Conservation (phyloP, 2,888 invertebrate genomes). For the Salpingus planirostris region DNA sequence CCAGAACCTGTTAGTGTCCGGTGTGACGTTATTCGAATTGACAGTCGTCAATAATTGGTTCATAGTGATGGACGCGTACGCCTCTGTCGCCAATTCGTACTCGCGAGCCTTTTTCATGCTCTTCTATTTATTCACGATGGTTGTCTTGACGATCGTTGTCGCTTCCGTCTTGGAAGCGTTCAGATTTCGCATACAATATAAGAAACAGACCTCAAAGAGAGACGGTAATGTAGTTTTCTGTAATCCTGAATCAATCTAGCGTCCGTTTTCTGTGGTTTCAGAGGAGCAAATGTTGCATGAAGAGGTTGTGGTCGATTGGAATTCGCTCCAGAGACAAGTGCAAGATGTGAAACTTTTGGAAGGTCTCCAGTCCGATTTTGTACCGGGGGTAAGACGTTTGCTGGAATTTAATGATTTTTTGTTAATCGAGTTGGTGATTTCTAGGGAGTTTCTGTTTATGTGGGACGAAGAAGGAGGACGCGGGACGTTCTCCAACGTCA, state of each 20-base stretch:
- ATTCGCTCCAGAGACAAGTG: slow-evolving; percentile 52
- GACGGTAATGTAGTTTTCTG: slow-evolving; percentile 47
- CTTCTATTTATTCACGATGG: slow-evolving; percentile 84
- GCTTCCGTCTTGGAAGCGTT: slow-evolving; percentile 85
- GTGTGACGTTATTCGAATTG: slow-evolving; percentile 78
- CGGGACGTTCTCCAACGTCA: slow-evolving; percentile 66
- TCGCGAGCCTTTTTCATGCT: slow-evolving; percentile 80
- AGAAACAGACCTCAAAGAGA: slow-evolving; percentile 66
- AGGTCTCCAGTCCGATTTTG: slow-evolving; percentile 42
- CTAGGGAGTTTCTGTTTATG: slow-evolving; percentile 55
- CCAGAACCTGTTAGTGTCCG: slow-evolving; percentile 58
- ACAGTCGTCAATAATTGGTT: slow-evolving; percentile 93
- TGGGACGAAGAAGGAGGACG: slow-evolving; percentile 65
- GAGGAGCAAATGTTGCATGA: slow-evolving; percentile 70
- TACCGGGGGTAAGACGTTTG: slow-evolving; percentile 41
- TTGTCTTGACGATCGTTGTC: slow-evolving; percentile 82
- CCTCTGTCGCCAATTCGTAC: slow-evolving; percentile 59
- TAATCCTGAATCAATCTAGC: neutral
- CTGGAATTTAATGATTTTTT: slow-evolving; percentile 1
- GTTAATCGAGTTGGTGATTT: slow-evolving; percentile 9
- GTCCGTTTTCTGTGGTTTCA: slow-evolving; percentile 27
- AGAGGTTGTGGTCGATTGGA: slow-evolving; percentile 64
- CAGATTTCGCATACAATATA: slow-evolving; percentile 80
- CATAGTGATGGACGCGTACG: slow-evolving; percentile 81
- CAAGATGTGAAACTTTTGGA: slow-evolving; percentile 47